phyloP scores from a whole-genome alignment of 2,797 vertebrate genomes.

The Peromyscus aztecus region DNA sequence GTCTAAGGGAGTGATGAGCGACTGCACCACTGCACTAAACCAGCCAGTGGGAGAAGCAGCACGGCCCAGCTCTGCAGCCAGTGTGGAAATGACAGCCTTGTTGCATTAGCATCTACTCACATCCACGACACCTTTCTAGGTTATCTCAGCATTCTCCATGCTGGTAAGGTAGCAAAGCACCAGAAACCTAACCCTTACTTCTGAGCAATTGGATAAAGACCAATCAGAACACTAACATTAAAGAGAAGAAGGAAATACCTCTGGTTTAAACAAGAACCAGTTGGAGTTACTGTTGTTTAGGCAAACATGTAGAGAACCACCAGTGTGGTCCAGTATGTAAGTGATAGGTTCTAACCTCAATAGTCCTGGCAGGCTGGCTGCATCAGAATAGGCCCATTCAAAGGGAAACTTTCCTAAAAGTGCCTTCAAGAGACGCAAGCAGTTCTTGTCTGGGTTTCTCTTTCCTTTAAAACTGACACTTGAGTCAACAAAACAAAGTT shows the following conservation, averaged over 20 bases:
- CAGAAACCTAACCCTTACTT: neutral
- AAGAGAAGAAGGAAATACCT: neutral
- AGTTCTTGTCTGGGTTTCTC: neutral
- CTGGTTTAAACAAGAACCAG: neutral
- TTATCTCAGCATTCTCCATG: neutral
- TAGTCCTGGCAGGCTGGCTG: neutral
- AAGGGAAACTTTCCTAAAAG: neutral
- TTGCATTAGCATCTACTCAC: neutral
- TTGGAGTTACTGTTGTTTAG: neutral
- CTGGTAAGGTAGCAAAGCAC: neutral
- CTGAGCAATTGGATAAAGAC: neutral
- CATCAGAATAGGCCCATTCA: neutral
- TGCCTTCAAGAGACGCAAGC: neutral
- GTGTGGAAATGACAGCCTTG: neutral
- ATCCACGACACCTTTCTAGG: neutral
- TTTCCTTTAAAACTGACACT: neutral
- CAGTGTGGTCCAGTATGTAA: neutral
- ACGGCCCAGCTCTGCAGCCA: neutral
- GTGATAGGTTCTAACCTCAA: neutral
- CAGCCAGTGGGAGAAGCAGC: neutral
- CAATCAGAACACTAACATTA: neutral
- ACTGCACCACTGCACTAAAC: neutral
- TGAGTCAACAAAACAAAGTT: neutral
- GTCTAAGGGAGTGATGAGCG: neutral
- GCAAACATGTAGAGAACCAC: neutral